Conservation (phyloP, 2,888 invertebrate species). For the Piscicola geometra region DNA sequence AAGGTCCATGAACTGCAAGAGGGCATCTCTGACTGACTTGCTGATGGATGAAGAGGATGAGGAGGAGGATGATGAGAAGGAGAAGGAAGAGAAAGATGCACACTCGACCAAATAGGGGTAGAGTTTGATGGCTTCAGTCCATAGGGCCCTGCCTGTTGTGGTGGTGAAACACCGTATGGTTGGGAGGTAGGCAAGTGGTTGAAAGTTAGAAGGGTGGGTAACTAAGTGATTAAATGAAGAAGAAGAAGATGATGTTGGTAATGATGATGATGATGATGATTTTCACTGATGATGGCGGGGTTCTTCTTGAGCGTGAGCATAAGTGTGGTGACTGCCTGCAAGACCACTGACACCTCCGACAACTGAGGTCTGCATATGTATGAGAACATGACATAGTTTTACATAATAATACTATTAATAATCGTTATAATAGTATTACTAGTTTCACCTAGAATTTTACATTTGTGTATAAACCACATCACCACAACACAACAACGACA, state of each 20-base stretch:
- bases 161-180: not conserved
- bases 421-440: too few species aligned
- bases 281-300: conserved; percentile 69
- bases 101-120: conserved; percentile 85
- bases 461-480: too few species aligned
- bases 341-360: conserved; percentile 89
- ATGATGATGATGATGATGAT: conserved; percentile 58
- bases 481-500: too few species aligned
- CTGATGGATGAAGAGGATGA: conserved; percentile 69
- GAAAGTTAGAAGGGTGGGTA: not conserved
- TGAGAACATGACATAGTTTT: not conserved
- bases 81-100: conserved; percentile 60
- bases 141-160: conserved; percentile 78
- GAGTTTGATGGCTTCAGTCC: conserved; percentile 85
- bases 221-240: too few species aligned
- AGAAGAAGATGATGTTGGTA: too few species aligned
- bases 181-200: too few species aligned
- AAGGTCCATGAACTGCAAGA: conserved; percentile 69
- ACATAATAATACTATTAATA: too few species aligned
- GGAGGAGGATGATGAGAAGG: conserved; percentile 65
- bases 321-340: conserved; percentile 87
- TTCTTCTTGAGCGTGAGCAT: conserved; percentile 84
- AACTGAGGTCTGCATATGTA: conserved; percentile 69
- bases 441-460: too few species aligned
- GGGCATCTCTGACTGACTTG: conserved; percentile 73